Conservation (phyloP, 2,113 vertebrate genomes). For the Reinhardtius hippoglossoides region DNA sequence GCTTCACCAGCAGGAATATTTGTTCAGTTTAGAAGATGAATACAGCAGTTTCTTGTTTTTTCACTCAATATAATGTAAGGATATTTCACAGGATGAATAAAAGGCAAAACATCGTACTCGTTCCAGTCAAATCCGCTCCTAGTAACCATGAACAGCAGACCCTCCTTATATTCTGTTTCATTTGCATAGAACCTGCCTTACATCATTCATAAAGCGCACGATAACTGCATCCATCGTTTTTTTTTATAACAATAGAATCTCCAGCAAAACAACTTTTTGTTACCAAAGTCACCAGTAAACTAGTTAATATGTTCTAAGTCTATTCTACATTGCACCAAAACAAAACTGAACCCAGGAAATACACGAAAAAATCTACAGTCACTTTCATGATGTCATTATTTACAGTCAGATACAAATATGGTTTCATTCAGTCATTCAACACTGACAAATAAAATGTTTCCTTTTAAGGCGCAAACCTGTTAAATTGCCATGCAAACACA, state of each 20-base stretch:
- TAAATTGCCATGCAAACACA: slow-evolving; percentile 79
- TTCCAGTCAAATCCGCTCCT: slow-evolving; percentile 33
- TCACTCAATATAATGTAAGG: neutral
- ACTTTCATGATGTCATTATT: slow-evolving; percentile 66
- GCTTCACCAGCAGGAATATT: neutral
- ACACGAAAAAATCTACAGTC: slow-evolving; percentile 48
- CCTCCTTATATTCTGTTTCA: slow-evolving; percentile 17
- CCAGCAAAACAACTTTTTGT: slow-evolving; percentile 21
- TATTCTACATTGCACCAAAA: slow-evolving; percentile 70
- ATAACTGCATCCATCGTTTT: slow-evolving; percentile 20
- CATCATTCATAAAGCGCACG: slow-evolving; percentile 44
- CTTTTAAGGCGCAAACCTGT: slow-evolving; percentile 73
- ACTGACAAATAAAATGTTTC: slow-evolving; percentile 19
- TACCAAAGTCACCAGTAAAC: slow-evolving; percentile 36
- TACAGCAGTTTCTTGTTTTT: neutral
- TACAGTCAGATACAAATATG: slow-evolving; percentile 49
- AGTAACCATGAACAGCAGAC: slow-evolving; percentile 15
- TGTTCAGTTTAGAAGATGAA: neutral
- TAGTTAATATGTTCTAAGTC: slow-evolving; percentile 45
- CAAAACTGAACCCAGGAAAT: slow-evolving; percentile 45
- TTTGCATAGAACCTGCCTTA: slow-evolving; percentile 74
- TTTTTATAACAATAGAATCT: slow-evolving; percentile 13
- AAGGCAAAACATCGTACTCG: slow-evolving; percentile 1
- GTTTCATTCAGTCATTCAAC: slow-evolving; percentile 52
- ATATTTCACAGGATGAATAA: slow-evolving; percentile 12